A percentile compares a stretch with the other conserved stretches of the same genome.
Conservation (phyloP, 2,797 vertebrate species). For the Acrossocheilus wenchowensis region DNA sequence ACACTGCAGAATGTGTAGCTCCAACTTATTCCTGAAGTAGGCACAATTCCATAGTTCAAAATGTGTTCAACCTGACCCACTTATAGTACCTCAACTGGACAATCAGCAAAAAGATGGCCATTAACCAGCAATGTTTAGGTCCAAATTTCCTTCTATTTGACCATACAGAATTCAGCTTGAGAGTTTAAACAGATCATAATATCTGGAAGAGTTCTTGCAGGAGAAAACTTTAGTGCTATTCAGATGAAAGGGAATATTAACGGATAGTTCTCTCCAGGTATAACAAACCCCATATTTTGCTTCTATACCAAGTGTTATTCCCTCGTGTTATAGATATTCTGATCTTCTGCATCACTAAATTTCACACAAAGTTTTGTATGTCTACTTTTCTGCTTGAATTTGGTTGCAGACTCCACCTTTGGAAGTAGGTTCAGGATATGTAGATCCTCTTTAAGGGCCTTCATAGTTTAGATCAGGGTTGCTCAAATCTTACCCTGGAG, state of each 20-base stretch:
- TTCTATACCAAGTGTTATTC: background rate
- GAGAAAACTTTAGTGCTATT: background rate
- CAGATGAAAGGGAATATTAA: background rate
- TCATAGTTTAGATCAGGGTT: background rate
- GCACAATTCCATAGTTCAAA: background rate
- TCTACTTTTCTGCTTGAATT: background rate
- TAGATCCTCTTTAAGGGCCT: background rate
- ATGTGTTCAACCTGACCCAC: background rate
- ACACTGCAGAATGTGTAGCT: background rate
- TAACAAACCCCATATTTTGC: background rate
- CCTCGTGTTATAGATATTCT: no score
- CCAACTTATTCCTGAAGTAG: background rate
- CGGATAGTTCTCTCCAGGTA: background rate
- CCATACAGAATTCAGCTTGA: background rate
- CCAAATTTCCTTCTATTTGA: background rate
- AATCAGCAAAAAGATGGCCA: background rate
- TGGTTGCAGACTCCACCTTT: constrained; percentile 3
- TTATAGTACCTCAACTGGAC: background rate
- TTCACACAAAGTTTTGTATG: background rate
- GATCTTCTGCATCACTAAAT: background rate
- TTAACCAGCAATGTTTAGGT: background rate
- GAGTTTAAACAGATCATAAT: background rate
- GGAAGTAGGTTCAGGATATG: background rate
- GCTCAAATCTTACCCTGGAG: no score
- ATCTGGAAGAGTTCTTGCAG: background rate